Evolutionary conservation across 2,888 invertebrate species (phyloP).

Genomic region (Heliconius cydno): DNA sequence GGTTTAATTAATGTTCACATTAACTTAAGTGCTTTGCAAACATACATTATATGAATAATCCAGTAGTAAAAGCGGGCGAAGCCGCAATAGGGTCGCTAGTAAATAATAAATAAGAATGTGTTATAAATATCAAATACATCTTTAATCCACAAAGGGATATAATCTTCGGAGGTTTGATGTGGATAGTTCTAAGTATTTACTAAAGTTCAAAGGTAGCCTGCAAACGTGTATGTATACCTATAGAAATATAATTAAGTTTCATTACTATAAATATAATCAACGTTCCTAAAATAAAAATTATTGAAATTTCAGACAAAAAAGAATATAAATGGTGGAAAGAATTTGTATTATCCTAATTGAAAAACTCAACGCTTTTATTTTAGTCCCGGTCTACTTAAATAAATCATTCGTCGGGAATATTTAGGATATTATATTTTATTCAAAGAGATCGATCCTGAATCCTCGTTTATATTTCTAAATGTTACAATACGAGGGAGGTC

Average conservation of each 20-base stretch:
- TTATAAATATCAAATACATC: not conserved
- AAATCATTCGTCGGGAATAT: constrained; percentile 15
- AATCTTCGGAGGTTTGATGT: not conserved
- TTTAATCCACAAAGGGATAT: not conserved
- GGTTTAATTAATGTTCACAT: too few relatives aligned
- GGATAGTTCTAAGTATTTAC: not conserved
- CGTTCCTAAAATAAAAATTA: not conserved
- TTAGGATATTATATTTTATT: not conserved
- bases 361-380: constrained; percentile 23
- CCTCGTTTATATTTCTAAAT: not conserved
- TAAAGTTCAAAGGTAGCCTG: too few relatives aligned
- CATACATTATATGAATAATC: too few relatives aligned
- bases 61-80: too few relatives aligned
- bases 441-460: not conserved
- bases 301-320: not conserved
- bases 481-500: not conserved
- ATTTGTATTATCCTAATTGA: constrained; percentile 36
- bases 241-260: not conserved
- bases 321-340: constrained; percentile 17
- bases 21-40: too few relatives aligned
- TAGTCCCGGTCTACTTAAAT: constrained; percentile 1
- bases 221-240: too few relatives aligned
- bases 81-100: too few relatives aligned
- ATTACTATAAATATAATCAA: not conserved
- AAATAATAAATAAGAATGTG: not conserved